These are phyloP conservation scores for Sweltsa coloradensis DNA, from an alignment of 1,140 invertebrate species.

Conservation along the genomic window DNA sequence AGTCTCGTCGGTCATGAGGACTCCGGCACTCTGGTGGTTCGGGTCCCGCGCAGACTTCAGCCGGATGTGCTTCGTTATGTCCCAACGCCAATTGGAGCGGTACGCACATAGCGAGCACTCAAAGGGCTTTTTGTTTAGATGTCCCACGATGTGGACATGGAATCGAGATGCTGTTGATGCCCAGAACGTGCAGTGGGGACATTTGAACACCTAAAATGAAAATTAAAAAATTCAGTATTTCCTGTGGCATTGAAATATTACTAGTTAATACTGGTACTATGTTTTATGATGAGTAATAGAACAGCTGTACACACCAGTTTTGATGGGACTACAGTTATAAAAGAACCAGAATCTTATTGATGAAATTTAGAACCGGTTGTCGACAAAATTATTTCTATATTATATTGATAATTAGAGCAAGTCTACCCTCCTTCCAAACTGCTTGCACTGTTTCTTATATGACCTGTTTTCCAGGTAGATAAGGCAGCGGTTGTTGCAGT, in stretches of 20 bases:
- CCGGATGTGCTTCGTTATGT: constrained; percentile 91
- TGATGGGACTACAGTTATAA: background rate
- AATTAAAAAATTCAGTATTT: too few relatives aligned
- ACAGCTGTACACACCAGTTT: background rate
- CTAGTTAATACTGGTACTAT: too few relatives aligned
- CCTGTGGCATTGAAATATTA: too few relatives aligned
- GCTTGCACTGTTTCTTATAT: too few relatives aligned
- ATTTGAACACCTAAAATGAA: constrained; percentile 58
- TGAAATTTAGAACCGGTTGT: background rate
- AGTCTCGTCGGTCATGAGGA: constrained; percentile 83
- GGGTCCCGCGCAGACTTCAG: constrained; percentile 72
- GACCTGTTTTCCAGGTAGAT: too few relatives aligned
- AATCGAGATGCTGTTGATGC: constrained; percentile 76
- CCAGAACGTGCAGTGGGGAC: constrained; percentile 82
- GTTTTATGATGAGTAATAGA: too few relatives aligned
- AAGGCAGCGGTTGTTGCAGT: too few relatives aligned
- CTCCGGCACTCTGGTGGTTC: constrained; percentile 60
- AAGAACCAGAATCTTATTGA: background rate
- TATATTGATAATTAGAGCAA: too few relatives aligned
- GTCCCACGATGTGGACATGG: constrained; percentile 85
- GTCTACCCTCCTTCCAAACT: too few relatives aligned
- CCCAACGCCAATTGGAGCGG: constrained; percentile 90
- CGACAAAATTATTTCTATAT: too few relatives aligned
- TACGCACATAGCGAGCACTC: constrained; percentile 89
- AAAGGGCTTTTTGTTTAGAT: constrained; percentile 86